These are phyloP conservation scores for Drosophila melanosoma DNA, from an alignment of 2,888 invertebrate genomes.

Conservation along the genomic window DNA sequence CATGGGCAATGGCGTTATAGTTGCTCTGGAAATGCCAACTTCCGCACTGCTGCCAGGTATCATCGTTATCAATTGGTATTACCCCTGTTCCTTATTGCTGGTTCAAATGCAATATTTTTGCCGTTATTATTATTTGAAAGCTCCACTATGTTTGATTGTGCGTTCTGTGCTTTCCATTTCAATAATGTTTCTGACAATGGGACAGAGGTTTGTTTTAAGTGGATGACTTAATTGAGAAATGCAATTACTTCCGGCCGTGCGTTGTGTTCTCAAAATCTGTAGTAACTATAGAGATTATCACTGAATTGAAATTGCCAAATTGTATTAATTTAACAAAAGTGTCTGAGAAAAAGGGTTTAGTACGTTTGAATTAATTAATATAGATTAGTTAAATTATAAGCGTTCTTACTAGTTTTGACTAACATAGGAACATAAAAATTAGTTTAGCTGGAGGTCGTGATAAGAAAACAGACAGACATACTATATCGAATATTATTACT, in stretches of 20 bases:
- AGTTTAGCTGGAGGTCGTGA: neutral
- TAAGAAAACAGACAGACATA: neutral
- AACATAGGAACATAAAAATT: neutral
- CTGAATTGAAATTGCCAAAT: neutral
- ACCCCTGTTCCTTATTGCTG: neutral
- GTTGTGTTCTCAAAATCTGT: neutral
- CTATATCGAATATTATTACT: neutral
- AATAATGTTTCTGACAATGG: neutral
- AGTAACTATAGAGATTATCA: neutral
- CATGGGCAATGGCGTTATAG: constrained; percentile 28
- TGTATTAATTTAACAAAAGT: neutral
- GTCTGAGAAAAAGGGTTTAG: neutral
- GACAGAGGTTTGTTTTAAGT: neutral
- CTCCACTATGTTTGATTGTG: constrained; percentile 5
- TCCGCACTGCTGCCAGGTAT: constrained; percentile 31
- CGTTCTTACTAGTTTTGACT: neutral
- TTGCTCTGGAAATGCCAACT: constrained; percentile 27
- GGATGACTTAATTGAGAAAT: neutral
- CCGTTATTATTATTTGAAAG: neutral
- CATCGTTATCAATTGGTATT: constrained; percentile 34
- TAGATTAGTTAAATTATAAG: neutral
- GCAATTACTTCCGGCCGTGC: neutral
- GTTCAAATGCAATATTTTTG: neutral
- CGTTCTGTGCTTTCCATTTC: constrained; percentile 31
- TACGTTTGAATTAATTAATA: neutral